Evolutionary conservation across 2,888 invertebrate species (phyloP).

Genomic region (Leucozona laternaria): DNA sequence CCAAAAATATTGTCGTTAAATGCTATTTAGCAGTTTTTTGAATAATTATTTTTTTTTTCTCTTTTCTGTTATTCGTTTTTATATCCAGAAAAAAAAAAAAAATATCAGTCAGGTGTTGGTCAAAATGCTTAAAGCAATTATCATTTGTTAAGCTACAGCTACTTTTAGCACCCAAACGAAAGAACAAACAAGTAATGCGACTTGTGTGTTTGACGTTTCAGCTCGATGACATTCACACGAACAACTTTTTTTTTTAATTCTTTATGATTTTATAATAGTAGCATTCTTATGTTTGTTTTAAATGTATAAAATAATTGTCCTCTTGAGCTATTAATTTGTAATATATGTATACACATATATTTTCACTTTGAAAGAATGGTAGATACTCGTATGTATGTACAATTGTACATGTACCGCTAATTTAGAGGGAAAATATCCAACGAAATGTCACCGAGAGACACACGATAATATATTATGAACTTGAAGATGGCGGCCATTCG

Average conservation of each 20-base stretch:
- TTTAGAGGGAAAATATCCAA: constrained; percentile 44
- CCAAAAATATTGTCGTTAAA: constrained; percentile 75
- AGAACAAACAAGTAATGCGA: constrained; percentile 29
- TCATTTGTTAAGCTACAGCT: constrained; percentile 26
- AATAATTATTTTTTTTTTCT: constrained; percentile 26
- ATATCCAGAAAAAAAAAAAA: constrained; percentile 6
- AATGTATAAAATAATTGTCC: constrained; percentile 43
- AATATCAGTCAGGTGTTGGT: constrained; percentile 63
- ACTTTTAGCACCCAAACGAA: constrained; percentile 27
- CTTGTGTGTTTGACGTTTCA: constrained; percentile 13
- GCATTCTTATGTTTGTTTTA: neutral
- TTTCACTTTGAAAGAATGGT: constrained; percentile 1
- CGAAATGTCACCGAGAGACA: constrained; percentile 53
- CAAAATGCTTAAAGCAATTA: constrained; percentile 41
- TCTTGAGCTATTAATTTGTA: constrained; percentile 52
- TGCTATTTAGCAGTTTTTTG: constrained; percentile 48
- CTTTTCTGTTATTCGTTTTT: constrained; percentile 14
- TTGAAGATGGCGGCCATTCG: constrained; percentile 65
- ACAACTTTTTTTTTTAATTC: neutral
- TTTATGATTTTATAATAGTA: constrained; percentile 37
- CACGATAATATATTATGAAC: constrained; percentile 59
- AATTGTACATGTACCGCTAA: constrained; percentile 17
- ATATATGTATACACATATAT: constrained; percentile 4
- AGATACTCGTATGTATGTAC: neutral
- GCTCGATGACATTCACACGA: constrained; percentile 18